These are phyloP conservation scores for Mythimna ferrago DNA, from an alignment of 2,888 invertebrate species.

Conservation along the genomic window DNA sequence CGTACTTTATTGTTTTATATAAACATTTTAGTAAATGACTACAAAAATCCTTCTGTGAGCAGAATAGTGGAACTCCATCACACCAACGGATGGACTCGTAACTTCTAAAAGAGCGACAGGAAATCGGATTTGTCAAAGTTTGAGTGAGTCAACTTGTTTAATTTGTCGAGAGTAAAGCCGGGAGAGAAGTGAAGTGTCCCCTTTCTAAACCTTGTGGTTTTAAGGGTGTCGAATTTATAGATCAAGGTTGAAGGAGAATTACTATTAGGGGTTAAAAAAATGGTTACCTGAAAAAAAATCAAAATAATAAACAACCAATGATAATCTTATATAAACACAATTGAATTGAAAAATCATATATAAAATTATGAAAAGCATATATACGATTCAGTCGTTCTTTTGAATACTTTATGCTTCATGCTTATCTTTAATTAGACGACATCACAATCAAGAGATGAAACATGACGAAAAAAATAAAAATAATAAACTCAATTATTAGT, in stretches of 20 bases:
- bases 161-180: slow-evolving; percentile 57
- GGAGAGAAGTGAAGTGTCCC: slow-evolving; percentile 42
- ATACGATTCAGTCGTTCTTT: too few species aligned
- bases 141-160: slow-evolving; percentile 63
- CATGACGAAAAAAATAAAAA: too few species aligned
- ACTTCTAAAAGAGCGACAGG: slow-evolving; percentile 63
- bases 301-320: too few species aligned
- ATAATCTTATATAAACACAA: too few species aligned
- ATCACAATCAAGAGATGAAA: too few species aligned
- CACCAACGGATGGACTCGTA: slow-evolving; percentile 51
- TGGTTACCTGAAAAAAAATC: too few species aligned
- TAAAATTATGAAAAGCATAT: too few species aligned
- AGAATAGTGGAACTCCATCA: slow-evolving; percentile 43
- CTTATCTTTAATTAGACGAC: too few species aligned
- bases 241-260: not conserved
- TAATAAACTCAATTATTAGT: not conserved
- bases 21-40: not conserved
- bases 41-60: slow-evolving; percentile 12
- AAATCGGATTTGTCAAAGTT: slow-evolving; percentile 66
- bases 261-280: too few species aligned
- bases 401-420: too few species aligned
- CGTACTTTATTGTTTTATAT: not conserved
- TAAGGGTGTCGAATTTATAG: slow-evolving; percentile 12
- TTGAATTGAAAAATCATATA: too few species aligned
- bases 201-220: slow-evolving; percentile 36